phyloP scores from a whole-genome alignment of 1,140 invertebrate species.

The Lycorma delicatula region DNA sequence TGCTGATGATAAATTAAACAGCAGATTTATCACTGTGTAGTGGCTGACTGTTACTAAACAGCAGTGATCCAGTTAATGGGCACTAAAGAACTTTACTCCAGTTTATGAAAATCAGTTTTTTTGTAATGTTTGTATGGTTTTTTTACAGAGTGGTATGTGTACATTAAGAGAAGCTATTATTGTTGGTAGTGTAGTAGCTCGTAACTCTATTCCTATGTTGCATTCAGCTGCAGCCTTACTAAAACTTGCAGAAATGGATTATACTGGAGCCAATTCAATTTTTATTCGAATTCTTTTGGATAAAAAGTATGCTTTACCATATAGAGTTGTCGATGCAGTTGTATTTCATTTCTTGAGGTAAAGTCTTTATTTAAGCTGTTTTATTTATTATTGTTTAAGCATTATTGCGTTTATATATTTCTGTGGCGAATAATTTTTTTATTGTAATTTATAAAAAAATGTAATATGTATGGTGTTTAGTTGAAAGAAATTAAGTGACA shows the following conservation, averaged over 20 bases:
- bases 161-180: slow-evolving; percentile 93
- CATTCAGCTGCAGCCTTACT: slow-evolving; percentile 92
- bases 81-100: neutral
- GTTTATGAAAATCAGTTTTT: neutral
- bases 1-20: no score
- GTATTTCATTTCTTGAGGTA: slow-evolving; percentile 91
- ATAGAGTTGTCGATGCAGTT: slow-evolving; percentile 89
- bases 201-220: slow-evolving; percentile 90
- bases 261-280: slow-evolving; percentile 94
- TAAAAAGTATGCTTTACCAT: slow-evolving; percentile 97
- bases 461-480: no score
- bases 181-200: slow-evolving; percentile 80
- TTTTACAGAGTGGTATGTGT: slow-evolving; percentile 73
- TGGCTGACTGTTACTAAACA: no score
- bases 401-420: no score
- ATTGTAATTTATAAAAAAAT: no score
- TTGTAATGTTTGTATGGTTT: slow-evolving; percentile 9
- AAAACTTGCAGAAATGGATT: slow-evolving; percentile 97
- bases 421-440: no score
- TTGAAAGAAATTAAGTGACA: no score
- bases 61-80: no score
- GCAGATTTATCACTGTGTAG: no score
- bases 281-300: slow-evolving; percentile 92
- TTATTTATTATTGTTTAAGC: no score
- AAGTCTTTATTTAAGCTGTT: no score